A percentile compares a stretch with the other conserved stretches of the same genome.
These are phyloP conservation scores for Neuroterus valhalla DNA, from an alignment of 1,140 invertebrate genomes.

Conservation along the genomic window DNA sequence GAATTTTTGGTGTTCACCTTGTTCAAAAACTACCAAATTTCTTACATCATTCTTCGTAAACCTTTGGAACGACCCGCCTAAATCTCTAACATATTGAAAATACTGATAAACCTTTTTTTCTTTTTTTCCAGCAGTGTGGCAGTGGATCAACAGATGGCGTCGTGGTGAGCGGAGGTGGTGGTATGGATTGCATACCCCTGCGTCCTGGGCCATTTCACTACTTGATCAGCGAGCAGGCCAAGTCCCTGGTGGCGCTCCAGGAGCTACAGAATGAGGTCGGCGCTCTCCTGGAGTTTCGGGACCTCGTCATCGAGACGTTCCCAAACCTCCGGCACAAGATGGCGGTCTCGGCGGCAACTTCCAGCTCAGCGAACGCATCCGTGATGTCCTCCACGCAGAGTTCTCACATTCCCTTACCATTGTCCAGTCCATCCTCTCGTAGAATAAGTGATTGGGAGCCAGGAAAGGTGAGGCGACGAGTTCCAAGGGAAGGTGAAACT, in stretches of 20 bases:
- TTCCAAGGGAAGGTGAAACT: constrained; percentile 71
- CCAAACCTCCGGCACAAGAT: constrained; percentile 90
- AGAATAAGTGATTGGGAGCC: constrained; percentile 81
- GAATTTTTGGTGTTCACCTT: too few species aligned
- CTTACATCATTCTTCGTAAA: too few species aligned
- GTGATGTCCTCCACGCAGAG: constrained; percentile 65
- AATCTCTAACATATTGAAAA: background rate
- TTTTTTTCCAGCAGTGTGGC: constrained; percentile 64
- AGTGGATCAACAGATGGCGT: constrained; percentile 67
- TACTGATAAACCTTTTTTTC: constrained; percentile 29
- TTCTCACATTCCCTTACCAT: constrained; percentile 63
- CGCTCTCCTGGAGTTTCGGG: constrained; percentile 89
- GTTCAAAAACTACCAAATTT: background rate
- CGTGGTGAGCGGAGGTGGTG: constrained; percentile 75
- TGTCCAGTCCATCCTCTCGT: constrained; percentile 67
- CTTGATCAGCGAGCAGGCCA: constrained; percentile 87
- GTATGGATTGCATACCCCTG: constrained; percentile 84
- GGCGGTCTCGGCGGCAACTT: constrained; percentile 73
- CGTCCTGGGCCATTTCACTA: constrained; percentile 84
- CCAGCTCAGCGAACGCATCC: constrained; percentile 63
- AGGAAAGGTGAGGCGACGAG: constrained; percentile 84
- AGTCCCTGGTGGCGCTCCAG: constrained; percentile 85
- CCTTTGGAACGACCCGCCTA: background rate
- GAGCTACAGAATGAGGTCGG: constrained; percentile 94
- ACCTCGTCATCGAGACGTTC: constrained; percentile 93